Evolutionary conservation across 2,888 invertebrate genomes (phyloP), one percentile per base, ranked within the genome.

Genomic region (Branchipolynoe longqiensis): DNA sequence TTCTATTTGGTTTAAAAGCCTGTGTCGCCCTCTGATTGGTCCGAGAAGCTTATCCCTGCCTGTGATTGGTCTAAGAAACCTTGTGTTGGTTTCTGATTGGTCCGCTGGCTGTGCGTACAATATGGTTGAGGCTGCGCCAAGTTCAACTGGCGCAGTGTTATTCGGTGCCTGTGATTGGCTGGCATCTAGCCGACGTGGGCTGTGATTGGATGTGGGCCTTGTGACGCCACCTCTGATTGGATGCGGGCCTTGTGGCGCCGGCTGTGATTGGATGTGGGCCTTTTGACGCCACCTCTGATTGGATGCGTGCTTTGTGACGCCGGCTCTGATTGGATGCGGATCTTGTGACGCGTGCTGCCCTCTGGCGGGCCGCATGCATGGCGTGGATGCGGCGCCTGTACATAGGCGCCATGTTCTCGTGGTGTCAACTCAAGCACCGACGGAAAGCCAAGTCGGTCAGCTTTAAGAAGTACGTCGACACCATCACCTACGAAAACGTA

Each of bases 381-480:
- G 84, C 58, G 31, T 84, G 84, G 82, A 64, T 84, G 38, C 54
- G 83, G 41, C 64, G 85, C 28, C 38, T 85, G n/a, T 85, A 85
- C 56, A 40, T 85, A 54, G 48, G 62, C 64, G 87, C 86, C 81
- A 91, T 91, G 91, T 89, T 91, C 88, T 91, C 91, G 36, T 92
- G 92, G 91, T 90, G 90, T 88, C 89, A 89, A 31, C 89, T 90
- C 84, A 90, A 90, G 74, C 89, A 89, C 54, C 89, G 89, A 62
- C 88, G 88, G 58, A 89, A 90, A 41, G 88, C 89, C 81, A 89
- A 91, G 82, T 90, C 90, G 40, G 92, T 92, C 87, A 92, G 91
- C 87, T 92, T 92, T 88, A 91, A 91, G 88, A 92, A 92, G 85
- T 92, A 92, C 88, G 91, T 92, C 78, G 92, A 92, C 86, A 90